These are phyloP conservation scores for Microctonus aethiopoides DNA, from an alignment of 2,888 invertebrate species.

Conservation along the genomic window DNA sequence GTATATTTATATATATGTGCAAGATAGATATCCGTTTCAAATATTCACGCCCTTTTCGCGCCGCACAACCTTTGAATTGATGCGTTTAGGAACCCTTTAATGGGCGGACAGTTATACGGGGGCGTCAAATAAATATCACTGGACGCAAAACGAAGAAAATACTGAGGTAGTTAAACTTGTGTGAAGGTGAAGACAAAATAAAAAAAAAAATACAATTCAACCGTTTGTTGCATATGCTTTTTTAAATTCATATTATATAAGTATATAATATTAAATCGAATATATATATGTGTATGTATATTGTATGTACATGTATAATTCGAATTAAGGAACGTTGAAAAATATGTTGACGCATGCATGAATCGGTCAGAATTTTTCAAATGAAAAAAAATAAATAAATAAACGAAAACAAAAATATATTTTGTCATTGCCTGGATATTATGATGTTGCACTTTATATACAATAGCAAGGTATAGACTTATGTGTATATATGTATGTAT, in stretches of 20 bases:
- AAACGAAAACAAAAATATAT: conserved; percentile 5
- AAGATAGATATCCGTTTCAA: conserved; percentile 68
- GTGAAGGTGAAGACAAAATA: conserved; percentile 15
- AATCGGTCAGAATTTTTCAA: background rate
- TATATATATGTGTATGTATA: too few species aligned
- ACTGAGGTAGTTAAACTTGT: conserved; percentile 17
- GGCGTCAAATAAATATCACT: conserved; percentile 62
- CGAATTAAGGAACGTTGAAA: too few species aligned
- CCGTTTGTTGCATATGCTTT: too few species aligned
- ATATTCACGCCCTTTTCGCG: conserved; percentile 66
- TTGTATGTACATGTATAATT: too few species aligned
- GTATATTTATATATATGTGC: background rate
- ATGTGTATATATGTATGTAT: conserved; percentile 18
- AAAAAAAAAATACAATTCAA: too few species aligned
- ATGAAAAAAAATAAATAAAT: background rate
- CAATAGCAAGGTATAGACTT: background rate
- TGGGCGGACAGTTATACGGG: conserved; percentile 63
- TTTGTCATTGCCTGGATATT: background rate
- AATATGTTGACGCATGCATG: conserved; percentile 10
- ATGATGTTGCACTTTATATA: background rate
- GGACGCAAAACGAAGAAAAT: conserved; percentile 38
- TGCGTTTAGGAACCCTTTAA: conserved; percentile 65
- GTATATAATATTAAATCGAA: too few species aligned
- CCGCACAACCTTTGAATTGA: conserved; percentile 57
- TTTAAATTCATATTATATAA: too few species aligned